Evolutionary conservation across 2,113 vertebrate species (phyloP).

Genomic region (Microtus oregoni): DNA sequence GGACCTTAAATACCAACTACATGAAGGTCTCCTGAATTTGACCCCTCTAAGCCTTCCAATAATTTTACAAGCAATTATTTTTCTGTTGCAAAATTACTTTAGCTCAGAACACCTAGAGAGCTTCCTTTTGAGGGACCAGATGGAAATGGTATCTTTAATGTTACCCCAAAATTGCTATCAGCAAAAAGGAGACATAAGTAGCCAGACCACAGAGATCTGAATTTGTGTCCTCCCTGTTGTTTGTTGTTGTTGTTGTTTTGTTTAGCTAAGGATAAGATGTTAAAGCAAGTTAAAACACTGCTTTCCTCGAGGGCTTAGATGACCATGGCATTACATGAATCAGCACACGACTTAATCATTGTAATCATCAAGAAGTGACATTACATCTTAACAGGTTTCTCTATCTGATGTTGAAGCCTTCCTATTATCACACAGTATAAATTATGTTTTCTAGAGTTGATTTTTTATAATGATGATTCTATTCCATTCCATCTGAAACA

Average conservation of each 20-base stretch:
- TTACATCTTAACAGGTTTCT: background rate
- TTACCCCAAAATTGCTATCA: background rate
- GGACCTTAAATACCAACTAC: background rate
- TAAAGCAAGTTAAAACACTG: background rate
- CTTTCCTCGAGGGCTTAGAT: background rate
- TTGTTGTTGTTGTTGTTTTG: background rate
- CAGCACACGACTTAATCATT: background rate
- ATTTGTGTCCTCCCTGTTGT: background rate
- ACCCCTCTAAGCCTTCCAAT: background rate
- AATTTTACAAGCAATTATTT: slow-evolving; percentile 4
- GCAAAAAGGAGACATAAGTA: slow-evolving; percentile 27
- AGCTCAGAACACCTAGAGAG: background rate
- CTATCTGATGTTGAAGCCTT: background rate
- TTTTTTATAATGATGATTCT: background rate
- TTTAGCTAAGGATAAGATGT: background rate
- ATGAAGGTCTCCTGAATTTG: background rate
- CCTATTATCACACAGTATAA: background rate
- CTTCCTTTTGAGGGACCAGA: slow-evolving; percentile 5
- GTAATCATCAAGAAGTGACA: background rate
- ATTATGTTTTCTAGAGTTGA: slow-evolving; percentile 13
- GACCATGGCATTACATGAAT: background rate
- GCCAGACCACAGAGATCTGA: background rate
- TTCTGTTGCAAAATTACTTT: background rate
- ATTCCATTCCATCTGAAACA: slow-evolving; percentile 22
- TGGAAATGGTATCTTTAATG: background rate